Percentiles rank a stretch among this genome's conserved stretches.
Evolutionary conservation across 1,140 invertebrate species (phyloP).

Genomic region (Calliphora vicina): DNA sequence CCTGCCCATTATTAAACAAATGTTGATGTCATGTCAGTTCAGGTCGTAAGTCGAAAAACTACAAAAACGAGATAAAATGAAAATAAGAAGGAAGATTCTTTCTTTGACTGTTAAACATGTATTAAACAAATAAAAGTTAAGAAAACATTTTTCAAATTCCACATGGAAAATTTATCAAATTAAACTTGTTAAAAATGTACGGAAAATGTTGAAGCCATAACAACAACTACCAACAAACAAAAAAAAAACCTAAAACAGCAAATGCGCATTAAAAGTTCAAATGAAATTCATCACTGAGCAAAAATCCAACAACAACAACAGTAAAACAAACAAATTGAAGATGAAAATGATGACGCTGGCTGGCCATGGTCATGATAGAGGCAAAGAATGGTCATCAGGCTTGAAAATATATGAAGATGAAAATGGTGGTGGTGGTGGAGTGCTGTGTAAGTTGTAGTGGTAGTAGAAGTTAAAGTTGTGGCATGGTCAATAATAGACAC

Average conservation of each 20-base stretch:
- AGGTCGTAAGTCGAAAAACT: not conserved
- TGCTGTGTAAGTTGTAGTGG: not conserved
- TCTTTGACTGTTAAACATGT: not conserved
- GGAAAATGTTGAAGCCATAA: not conserved
- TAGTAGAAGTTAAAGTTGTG: not conserved
- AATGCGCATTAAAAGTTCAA: constrained; percentile 10
- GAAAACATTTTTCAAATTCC: constrained; percentile 10
- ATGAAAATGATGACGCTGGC: not conserved
- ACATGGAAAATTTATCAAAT: constrained; percentile 2
- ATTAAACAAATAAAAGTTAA: constrained; percentile 3
- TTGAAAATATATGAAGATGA: not conserved
- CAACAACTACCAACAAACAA: not conserved
- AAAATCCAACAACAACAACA: no score
- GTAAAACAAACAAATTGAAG: not conserved
- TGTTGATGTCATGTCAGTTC: not conserved
- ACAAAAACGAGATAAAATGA: not conserved
- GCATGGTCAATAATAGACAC: not conserved
- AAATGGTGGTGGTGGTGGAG: not conserved
- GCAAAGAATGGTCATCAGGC: not conserved
- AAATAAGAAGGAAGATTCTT: not conserved
- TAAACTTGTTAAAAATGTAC: not conserved
- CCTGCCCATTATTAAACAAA: no score
- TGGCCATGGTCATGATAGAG: not conserved
- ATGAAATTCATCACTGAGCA: not conserved
- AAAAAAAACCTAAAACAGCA: not conserved